phyloP scores from a whole-genome alignment of 2,888 invertebrate genomes.

The Lasioglossum marginatum region DNA sequence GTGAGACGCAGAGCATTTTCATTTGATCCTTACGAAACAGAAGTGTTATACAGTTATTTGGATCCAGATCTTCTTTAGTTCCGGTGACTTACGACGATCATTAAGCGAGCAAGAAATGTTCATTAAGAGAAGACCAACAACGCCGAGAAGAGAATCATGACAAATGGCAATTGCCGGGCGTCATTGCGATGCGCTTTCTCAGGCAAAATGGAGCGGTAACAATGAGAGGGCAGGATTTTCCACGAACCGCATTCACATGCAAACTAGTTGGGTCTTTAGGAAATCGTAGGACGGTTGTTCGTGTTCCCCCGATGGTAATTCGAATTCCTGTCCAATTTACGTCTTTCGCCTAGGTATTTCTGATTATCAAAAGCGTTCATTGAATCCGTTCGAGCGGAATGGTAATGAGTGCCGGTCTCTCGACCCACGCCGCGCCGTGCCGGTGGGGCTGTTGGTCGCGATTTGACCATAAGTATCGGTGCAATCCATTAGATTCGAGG shows the following conservation, averaged over 20 bases:
- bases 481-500: slow-evolving; percentile 75
- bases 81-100: too few species aligned
- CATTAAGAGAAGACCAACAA: neutral
- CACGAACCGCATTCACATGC: neutral
- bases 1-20: too few species aligned
- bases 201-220: neutral
- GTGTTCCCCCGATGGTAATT: neutral
- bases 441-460: slow-evolving; percentile 61
- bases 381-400: slow-evolving; percentile 58
- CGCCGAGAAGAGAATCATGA: neutral
- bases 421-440: too few species aligned
- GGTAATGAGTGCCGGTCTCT: slow-evolving; percentile 62
- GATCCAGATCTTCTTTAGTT: too few species aligned
- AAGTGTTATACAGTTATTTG: too few species aligned
- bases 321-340: slow-evolving; percentile 35
- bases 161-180: neutral
- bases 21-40: too few species aligned
- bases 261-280: neutral
- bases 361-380: slow-evolving; percentile 70
- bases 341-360: slow-evolving; percentile 51
- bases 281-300: neutral
- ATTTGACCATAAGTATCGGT: slow-evolving; percentile 77
- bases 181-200: neutral
- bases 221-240: slow-evolving; percentile 4
- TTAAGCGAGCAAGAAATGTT: neutral